Conservation (phyloP, 2,888 invertebrate genomes). For the Campopleginae sp. region DNA sequence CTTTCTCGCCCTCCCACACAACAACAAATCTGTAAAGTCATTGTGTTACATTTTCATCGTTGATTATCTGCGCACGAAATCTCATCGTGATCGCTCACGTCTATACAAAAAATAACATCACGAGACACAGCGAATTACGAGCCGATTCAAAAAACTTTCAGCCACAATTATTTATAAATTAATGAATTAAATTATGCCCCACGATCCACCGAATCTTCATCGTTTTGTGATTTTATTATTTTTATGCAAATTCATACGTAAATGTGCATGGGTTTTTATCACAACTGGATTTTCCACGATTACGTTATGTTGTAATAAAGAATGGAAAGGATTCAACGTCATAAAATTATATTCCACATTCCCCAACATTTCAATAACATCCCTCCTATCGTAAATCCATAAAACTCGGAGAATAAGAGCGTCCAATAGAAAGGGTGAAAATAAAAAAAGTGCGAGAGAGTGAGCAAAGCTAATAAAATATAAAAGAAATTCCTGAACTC, state of each 20-base stretch:
- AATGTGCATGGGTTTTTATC: neutral
- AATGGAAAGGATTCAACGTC: neutral
- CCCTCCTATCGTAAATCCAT: constrained; percentile 30
- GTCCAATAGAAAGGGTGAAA: neutral
- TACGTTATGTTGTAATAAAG: neutral
- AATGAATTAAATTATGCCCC: constrained; percentile 3
- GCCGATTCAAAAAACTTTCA: constrained; percentile 2
- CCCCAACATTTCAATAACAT: constrained; percentile 36
- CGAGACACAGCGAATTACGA: neutral
- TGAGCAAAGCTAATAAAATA: neutral
- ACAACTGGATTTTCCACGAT: neutral
- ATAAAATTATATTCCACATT: neutral
- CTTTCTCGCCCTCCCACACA: constrained; percentile 33
- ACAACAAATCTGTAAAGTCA: constrained; percentile 54
- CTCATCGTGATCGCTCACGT: constrained; percentile 1
- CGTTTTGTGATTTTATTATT: neutral
- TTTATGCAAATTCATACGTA: neutral
- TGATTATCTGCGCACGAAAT: constrained; percentile 23
- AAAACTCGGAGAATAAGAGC: constrained; percentile 18
- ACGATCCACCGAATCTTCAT: neutral
- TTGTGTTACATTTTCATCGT: constrained; percentile 51
- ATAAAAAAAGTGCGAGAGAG: neutral
- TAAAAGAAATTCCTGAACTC: constrained; percentile 25
- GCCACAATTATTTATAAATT: neutral
- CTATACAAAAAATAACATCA: neutral